Conservation (phyloP, 2,888 invertebrate species). For the Spilosoma lubricipeda region DNA sequence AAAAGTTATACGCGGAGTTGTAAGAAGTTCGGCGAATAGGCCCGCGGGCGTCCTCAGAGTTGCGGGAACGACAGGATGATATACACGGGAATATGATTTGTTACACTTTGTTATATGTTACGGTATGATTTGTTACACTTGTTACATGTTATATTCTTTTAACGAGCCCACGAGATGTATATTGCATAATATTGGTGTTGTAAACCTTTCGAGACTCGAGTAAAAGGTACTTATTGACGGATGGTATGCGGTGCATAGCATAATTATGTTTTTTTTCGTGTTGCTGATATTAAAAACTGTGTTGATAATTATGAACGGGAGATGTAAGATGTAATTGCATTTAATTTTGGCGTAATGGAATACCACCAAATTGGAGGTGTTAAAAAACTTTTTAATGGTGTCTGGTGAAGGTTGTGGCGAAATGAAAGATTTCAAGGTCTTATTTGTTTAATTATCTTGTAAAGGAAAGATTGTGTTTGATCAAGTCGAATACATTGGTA, state of each 20-base stretch:
- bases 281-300: slow-evolving; percentile 10
- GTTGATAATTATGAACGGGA: slow-evolving; percentile 15
- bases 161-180: slow-evolving; percentile 40
- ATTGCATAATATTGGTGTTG: slow-evolving; percentile 39
- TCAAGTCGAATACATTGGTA: neutral
- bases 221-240: slow-evolving; percentile 8
- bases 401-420: neutral
- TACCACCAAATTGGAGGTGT: slow-evolving; percentile 17
- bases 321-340: slow-evolving; percentile 7
- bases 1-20: slow-evolving; percentile 45
- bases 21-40: slow-evolving; percentile 38
- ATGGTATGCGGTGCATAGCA: neutral
- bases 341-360: slow-evolving; percentile 14
- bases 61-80: slow-evolving; percentile 58
- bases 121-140: slow-evolving; percentile 61
- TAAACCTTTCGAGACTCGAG: slow-evolving; percentile 2
- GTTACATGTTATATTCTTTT: slow-evolving; percentile 50
- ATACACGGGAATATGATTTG: slow-evolving; percentile 60
- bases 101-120: slow-evolving; percentile 63
- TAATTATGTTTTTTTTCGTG: neutral
- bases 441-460: slow-evolving; percentile 2
- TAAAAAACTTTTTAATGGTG: slow-evolving; percentile 12
- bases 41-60: slow-evolving; percentile 48
- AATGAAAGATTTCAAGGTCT: slow-evolving; percentile 2
- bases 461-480: neutral